Evolutionary conservation across 2,888 invertebrate genomes (phyloP), one percentile per base, ranked within the genome.

Genomic region (Thymelicus sylvestris): DNA sequence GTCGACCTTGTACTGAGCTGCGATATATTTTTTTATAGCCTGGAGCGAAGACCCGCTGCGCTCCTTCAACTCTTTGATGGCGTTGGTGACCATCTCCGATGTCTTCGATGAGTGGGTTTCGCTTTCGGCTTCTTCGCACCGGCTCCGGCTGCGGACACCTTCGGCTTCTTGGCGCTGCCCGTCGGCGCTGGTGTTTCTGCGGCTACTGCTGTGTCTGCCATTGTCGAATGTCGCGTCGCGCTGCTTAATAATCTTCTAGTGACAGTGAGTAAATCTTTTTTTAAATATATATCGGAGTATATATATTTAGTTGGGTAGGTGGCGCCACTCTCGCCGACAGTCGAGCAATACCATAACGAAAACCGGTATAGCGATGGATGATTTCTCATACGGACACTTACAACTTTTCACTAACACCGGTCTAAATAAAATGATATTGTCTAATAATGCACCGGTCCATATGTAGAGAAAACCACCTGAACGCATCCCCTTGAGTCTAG

Each of bases 1-100:
- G 79, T 95, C 95, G 7, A 95, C 72, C 72, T 94, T 94, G 91
- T 95, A 95, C 71, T 93, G 94, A 38, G 92, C 87, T 10, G 92
- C 85, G 64, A 96, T 94, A 82, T 95, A 96, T 80, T 96, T 96
- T 82, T 95, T 96, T 82, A 96, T 95, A 2, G 90, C 90, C 81
- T 84, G 92, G 74, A 86, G 79, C 0, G 95, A 95, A 0, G 95
- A 95, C 41, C 96, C 96, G 67, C 93, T 93, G 41, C 95, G 92
- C 78, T 95, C 95, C 78, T 94, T 94, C 64, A 95, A 80, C 67
- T 86, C 83, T 73, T 85, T 87, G 63, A 95, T 92, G 2, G 96
- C 95, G 47, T 85, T 87, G 76, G 89, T 94, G 0, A 96, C 95
- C 95, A 96, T 95, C 68, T 81, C 81, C 0, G 82, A 83, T 6